A percentile compares a stretch with the other conserved stretches of the same genome.
phyloP scores from a whole-genome alignment of 2,113 vertebrate genomes.

The Lasiurus borealis region DNA sequence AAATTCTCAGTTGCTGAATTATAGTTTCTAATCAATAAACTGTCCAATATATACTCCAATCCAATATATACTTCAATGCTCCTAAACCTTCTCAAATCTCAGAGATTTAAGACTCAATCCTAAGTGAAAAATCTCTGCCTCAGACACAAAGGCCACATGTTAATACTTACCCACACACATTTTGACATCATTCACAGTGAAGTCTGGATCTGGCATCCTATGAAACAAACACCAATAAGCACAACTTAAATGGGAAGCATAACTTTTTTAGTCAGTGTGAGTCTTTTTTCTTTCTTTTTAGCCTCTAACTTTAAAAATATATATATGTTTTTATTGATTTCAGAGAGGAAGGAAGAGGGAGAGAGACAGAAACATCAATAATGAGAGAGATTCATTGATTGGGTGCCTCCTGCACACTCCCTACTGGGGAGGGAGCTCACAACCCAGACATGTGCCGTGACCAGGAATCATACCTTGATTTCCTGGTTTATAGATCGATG shows the following conservation, averaged over 20 bases:
- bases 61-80: neutral
- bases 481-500: no score
- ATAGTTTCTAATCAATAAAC: constrained; percentile 29
- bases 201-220: constrained; percentile 98
- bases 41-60: neutral
- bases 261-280: neutral
- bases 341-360: neutral
- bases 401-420: no score
- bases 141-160: neutral
- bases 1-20: constrained; percentile 41
- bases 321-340: neutral
- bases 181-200: constrained; percentile 98
- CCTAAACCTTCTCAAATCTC: constrained; percentile 7
- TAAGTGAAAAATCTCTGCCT: constrained; percentile 18
- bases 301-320: neutral
- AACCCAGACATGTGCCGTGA: no score
- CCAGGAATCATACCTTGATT: no score
- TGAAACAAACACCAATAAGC: constrained; percentile 80
- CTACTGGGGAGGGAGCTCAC: no score
- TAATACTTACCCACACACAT: constrained; percentile 95
- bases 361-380: no score
- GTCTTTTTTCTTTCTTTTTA: neutral
- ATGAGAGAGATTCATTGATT: no score
- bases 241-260: constrained; percentile 6
- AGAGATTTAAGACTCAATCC: neutral